Evolutionary conservation across 2,797 vertebrate genomes (phyloP).

Genomic region (Gallirallus australis): DNA sequence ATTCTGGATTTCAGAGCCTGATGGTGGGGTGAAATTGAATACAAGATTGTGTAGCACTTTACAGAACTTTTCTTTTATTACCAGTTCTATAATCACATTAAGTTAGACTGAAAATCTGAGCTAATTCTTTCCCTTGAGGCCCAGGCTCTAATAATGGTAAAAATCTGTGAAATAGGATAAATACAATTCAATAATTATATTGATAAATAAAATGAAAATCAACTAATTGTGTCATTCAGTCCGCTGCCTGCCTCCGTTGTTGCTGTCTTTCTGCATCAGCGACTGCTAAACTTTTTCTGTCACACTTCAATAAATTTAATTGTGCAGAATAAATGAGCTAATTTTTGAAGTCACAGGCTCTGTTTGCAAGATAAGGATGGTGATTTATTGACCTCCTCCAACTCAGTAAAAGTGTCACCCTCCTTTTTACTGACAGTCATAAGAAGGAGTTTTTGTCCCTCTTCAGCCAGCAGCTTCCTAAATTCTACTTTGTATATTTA

Average conservation of each 20-base stretch:
- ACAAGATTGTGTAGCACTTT: conserved; percentile 73
- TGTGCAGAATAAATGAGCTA: conserved; percentile 99
- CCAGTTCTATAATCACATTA: conserved; percentile 83
- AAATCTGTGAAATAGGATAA: conserved; percentile 89
- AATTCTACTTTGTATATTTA: conserved; percentile 1
- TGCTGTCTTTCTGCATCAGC: conserved; percentile 86
- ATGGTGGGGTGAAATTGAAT: conserved; percentile 69
- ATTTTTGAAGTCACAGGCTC: conserved; percentile 98
- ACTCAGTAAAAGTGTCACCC: conserved; percentile 74
- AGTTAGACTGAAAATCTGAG: conserved; percentile 81
- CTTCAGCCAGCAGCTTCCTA: neutral
- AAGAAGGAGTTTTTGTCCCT: neutral
- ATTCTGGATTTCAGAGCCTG: conserved; percentile 64
- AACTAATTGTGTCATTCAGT: conserved; percentile 92
- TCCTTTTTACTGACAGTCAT: conserved; percentile 76
- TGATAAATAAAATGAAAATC: conserved; percentile 94
- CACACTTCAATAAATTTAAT: conserved; percentile 99
- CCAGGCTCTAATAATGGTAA: conserved; percentile 80
- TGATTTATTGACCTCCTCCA: conserved; percentile 94
- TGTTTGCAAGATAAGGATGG: conserved; percentile 93
- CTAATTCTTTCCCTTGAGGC: conserved; percentile 79
- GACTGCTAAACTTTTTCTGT: conserved; percentile 95
- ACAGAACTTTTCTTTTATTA: conserved; percentile 77
- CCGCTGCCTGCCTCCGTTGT: conserved; percentile 88
- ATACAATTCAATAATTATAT: conserved; percentile 90